Evolutionary conservation across 1,140 invertebrate genomes (phyloP), one percentile per base, ranked within the genome.

Genomic region (Cotesia typhae): DNA sequence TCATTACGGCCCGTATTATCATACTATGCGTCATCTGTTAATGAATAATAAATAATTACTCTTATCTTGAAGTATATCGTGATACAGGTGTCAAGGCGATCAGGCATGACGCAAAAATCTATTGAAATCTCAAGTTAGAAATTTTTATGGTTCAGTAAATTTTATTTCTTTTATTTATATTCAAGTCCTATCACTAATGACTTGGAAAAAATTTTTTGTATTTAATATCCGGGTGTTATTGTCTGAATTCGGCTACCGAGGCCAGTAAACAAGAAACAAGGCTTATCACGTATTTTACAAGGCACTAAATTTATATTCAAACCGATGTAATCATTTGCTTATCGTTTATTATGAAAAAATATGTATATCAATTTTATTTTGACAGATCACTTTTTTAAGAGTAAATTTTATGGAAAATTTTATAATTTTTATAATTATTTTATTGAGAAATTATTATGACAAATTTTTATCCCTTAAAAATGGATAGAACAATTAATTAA

Each of bases 1-100:
- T n/a, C 53, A 14, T 57, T 69, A 28, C 35, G 14, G 52, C 38
- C 60, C 7, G 55, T 67, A 38, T 4, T 37, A 4, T 20, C 20
- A 47, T 63, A 60, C 52, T 37, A 52, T 74, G 76, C 36, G 72
- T 52, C 36, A 41, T 12, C 9, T 12, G 41, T 14, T 37, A 47
- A n/a, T 14, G 6, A 38, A 63, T 28, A 28, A 28, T 28, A 9
- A 38, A 63, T 63, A 37, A n/a, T 63, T 37, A 37, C 57, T 4
- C 53, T 67, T 55, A 67, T 67, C 66, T 9, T 7, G 20, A 41
- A 67, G 53, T 67, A 10, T 14, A 41, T 41, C 28, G 36, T 37
- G 60, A 36, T 14, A 20, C 41, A 14, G 51, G 20, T 53, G 66
- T 37, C 52, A 67, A 41, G 66, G 20, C 7, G 53, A 52, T 17